Conservation (phyloP, 2,113 vertebrate genomes). For the Oncorhynchus clarkii region DNA sequence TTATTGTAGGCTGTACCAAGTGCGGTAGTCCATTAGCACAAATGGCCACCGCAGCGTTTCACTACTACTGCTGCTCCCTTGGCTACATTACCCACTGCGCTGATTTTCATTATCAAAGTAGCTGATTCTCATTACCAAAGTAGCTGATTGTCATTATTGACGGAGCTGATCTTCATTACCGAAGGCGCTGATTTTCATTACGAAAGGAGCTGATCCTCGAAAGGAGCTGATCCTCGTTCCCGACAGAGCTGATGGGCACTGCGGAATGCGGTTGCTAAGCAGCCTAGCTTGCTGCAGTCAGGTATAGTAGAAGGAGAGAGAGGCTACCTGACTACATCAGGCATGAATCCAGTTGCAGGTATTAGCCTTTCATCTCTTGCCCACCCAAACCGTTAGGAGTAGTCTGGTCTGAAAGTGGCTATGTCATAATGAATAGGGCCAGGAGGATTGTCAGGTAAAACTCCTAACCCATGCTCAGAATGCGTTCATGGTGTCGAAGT, state of each 20-base stretch:
- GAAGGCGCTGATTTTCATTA: too few relatives aligned
- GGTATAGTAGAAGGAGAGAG: neutral
- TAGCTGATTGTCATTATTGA: too few relatives aligned
- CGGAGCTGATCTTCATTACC: too few relatives aligned
- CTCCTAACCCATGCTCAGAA: neutral
- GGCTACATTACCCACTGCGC: neutral
- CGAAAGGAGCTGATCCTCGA: too few relatives aligned
- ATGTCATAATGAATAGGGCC: too few relatives aligned
- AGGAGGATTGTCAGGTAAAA: neutral
- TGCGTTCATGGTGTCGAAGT: neutral
- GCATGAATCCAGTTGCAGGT: neutral
- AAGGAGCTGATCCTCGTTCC: neutral
- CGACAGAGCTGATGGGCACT: neutral
- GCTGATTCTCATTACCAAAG: too few relatives aligned
- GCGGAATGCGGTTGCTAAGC: neutral
- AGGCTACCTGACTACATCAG: neutral
- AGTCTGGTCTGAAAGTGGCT: neutral
- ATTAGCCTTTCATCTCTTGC: neutral
- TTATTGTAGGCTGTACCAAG: neutral
- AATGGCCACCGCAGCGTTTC: neutral
- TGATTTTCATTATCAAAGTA: too few relatives aligned
- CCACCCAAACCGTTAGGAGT: neutral
- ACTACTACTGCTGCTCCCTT: neutral
- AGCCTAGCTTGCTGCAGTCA: neutral
- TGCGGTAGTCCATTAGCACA: neutral